Conservation (phyloP, 2,888 invertebrate species). For the Pristionchus entomophagus region DNA sequence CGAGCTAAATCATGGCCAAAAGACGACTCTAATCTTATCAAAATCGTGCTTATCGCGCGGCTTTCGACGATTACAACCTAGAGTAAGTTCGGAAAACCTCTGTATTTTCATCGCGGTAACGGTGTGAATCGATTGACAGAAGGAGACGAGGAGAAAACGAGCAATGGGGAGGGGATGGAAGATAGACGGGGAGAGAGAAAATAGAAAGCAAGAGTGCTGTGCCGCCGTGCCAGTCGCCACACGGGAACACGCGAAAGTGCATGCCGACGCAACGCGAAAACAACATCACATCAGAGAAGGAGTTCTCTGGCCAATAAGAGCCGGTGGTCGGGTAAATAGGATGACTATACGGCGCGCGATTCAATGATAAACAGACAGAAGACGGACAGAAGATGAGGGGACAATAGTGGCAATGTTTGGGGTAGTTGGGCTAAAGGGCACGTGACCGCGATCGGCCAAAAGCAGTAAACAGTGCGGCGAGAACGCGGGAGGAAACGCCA, state of each 20-base stretch:
- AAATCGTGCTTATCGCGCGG: neutral
- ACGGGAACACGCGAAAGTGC: constrained; percentile 11
- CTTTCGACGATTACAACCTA: neutral
- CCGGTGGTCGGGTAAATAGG: neutral
- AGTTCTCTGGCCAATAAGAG: neutral
- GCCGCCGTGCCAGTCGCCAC: constrained; percentile 15
- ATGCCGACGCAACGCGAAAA: neutral
- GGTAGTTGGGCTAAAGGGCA: neutral
- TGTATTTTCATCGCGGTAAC: neutral
- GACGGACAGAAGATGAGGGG: too few relatives aligned
- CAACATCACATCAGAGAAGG: too few relatives aligned
- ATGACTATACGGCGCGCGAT: constrained; percentile 8
- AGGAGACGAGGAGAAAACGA: neutral
- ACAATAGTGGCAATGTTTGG: neutral
- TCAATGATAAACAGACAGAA: neutral
- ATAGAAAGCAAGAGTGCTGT: constrained; percentile 29
- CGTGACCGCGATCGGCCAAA: neutral
- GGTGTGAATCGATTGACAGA: constrained; percentile 27
- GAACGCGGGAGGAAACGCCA: neutral
- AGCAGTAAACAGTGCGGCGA: neutral
- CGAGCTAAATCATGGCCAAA: too few relatives aligned
- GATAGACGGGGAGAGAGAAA: neutral
- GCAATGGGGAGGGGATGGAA: neutral
- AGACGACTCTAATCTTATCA: neutral
- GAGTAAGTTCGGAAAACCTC: neutral